Evolutionary conservation across 2,797 vertebrate genomes (phyloP).

Genomic region (Mormyrops attenuatus): DNA sequence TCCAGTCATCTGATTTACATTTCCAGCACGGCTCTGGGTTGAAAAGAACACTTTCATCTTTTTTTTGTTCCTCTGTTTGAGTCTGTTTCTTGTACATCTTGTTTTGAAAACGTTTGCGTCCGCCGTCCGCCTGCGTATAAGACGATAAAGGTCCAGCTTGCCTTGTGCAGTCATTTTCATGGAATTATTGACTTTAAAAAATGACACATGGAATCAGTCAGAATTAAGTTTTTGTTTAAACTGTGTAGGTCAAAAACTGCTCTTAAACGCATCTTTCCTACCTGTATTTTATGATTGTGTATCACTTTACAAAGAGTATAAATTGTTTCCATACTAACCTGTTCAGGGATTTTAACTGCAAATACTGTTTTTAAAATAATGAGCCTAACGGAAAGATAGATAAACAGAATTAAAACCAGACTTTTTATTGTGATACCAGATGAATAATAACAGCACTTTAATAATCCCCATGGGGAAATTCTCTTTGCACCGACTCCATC

Average conservation of each 20-base stretch:
- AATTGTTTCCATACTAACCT: neutral
- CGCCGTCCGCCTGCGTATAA: too few species aligned
- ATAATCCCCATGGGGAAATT: neutral
- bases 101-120: neutral
- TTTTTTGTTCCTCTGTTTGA: neutral
- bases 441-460: neutral
- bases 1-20: neutral
- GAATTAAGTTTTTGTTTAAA: conserved; percentile 8
- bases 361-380: neutral
- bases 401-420: neutral
- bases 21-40: conserved; percentile 2
- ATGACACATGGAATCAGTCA: neutral
- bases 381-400: neutral
- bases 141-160: neutral
- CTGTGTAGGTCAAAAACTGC: neutral
- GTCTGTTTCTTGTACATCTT: neutral
- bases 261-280: neutral
- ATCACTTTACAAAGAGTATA: neutral
- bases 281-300: neutral
- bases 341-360: neutral
- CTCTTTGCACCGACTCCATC: neutral
- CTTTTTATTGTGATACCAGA: neutral
- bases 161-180: neutral
- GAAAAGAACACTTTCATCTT: conserved; percentile 8
- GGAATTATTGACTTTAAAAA: neutral